Evolutionary conservation across 2,797 vertebrate species (phyloP), one percentile per base, ranked within the genome.

Genomic region (Malurus leucopterus): DNA sequence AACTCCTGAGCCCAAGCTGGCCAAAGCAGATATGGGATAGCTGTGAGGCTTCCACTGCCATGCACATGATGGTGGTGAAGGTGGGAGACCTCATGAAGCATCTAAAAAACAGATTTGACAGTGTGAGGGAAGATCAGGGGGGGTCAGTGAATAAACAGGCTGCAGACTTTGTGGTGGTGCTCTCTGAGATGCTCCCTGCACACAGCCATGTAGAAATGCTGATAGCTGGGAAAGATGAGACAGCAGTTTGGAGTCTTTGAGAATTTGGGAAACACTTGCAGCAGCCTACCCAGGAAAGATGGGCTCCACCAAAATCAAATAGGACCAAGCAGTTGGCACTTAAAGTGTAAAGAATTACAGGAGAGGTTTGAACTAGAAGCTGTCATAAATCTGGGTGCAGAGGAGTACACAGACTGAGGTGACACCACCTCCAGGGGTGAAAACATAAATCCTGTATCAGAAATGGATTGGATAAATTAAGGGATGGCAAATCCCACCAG

Each of bases 361-460:
- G 24, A 76, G 61, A 41, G 8, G 40, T 87, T 86, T 76, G 77
- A 62, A 71, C 40, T 62, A 64, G 70, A 72, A 62, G 6, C n/a
- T 85, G 58, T 23, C 44, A 68, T 91, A 90, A 92, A 84, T 71
- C 72, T 80, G 38, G 12, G 29, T 89, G 84, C 58, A 93, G 69
- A 69, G 79, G 75, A 90, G 89, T 80, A 68, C n/a, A 79, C 13
- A 43, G 22, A 36, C 62, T 30, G 32, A 87, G 32, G 18, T 80
- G 47, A 88, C 58, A 74, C n/a, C 50, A 68, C 7, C 36, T 77
- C 26, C 47, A 61, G 69, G 16, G 46, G 26, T 74, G 69, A 87
- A 74, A 87, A 57, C 34, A 57, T 91, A 93, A 89, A 91, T 91
- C 89, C 69, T 68, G 4, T 51, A 49, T 77, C 69, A 89, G 86